These are phyloP conservation scores for Lacerta agilis DNA, from an alignment of 2,797 vertebrate species.

Conservation along the genomic window DNA sequence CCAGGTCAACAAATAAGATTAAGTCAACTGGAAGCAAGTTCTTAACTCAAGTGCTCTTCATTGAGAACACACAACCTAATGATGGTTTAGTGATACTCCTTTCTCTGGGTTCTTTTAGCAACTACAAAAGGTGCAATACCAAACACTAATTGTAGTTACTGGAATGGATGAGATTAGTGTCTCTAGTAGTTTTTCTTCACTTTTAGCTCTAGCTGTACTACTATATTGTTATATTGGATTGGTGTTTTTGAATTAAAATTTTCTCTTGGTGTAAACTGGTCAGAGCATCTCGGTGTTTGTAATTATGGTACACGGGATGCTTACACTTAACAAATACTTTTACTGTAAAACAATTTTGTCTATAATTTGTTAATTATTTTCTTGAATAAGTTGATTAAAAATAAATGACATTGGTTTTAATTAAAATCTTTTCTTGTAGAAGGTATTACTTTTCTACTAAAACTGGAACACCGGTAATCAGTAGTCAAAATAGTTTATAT, in stretches of 20 bases:
- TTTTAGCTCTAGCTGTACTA: not conserved
- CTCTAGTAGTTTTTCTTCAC: not conserved
- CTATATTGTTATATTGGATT: not conserved
- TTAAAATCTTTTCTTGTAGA: constrained; percentile 26
- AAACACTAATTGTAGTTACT: not conserved
- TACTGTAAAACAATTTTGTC: not conserved
- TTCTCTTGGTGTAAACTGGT: not conserved
- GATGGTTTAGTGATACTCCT: not conserved
- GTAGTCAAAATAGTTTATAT: constrained; percentile 8
- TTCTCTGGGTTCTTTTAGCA: not conserved
- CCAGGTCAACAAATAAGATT: constrained; percentile 42
- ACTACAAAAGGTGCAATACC: not conserved
- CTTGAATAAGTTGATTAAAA: not conserved
- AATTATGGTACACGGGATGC: not conserved
- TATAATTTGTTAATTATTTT: not conserved
- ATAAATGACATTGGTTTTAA: constrained; percentile 22
- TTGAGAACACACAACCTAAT: not conserved
- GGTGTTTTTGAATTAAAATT: not conserved
- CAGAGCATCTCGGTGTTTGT: not conserved
- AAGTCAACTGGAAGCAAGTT: constrained; percentile 47
- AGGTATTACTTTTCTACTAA: constrained; percentile 21
- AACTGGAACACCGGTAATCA: constrained; percentile 17
- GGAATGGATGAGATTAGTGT: not conserved
- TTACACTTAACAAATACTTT: not conserved
- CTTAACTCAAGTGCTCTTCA: not conserved